Evolutionary conservation across 2,113 vertebrate species (phyloP), one percentile per base, ranked within the genome.

Genomic region (Notothenia coriiceps): DNA sequence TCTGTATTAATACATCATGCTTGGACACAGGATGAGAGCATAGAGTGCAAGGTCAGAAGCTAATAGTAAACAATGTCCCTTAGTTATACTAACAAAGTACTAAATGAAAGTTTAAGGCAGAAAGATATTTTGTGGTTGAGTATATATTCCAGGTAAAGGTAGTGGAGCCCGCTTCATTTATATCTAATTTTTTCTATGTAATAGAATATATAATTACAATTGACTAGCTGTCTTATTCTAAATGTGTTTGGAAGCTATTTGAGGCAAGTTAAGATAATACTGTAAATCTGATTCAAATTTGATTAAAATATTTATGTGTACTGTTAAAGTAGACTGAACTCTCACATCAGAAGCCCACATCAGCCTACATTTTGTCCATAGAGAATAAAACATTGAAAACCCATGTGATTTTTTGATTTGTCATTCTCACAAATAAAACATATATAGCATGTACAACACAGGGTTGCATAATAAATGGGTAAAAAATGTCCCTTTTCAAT

Each of bases 1-100:
- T 40, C 17, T 46, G 4, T 46, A 65, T 75, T 51, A 49, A 56
- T 75, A 46, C 51, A 20, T 49, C 12, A 35, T 57, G 61, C 15
- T 18, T 29, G 29, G 17, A 46, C 35, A 25, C 18, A 18, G 59
- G 33, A 55, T 63, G 12, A 44, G 18, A 70, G 47, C 29, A 43
- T 14, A 5, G 50, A 14, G 11, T 50, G 17, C 15, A 33, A 50
- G 14, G 25, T 50, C 20, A 56, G 25, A 6, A 46, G 49, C 10
- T 66, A 17, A 75, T 66, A 18, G 44, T 63, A 22, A 43, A 52
- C n/a, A 29, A 44, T 54, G 44, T 33, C 25, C 14, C 49, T 52
- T 29, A 44, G 33, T 11, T 22, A 35, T 22, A 50, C 25, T 8
- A 47, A 43, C 3, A 11, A 20, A 51, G 9, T 8, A 8, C 62